These are phyloP conservation scores for Sitta carolinensis DNA, from an alignment of 2,797 vertebrate genomes.

Conservation along the genomic window DNA sequence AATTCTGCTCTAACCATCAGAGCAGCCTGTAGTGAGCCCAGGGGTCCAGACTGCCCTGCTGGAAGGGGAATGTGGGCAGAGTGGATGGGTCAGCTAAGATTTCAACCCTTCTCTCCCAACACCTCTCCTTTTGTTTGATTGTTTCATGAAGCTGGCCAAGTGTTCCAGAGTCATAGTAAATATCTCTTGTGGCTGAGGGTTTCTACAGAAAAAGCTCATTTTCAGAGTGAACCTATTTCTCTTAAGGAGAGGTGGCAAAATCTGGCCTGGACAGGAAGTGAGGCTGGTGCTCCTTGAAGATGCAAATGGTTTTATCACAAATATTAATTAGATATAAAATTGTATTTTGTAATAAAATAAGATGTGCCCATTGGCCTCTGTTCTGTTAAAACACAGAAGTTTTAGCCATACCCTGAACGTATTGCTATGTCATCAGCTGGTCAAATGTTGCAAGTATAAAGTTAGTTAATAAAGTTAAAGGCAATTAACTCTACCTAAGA, in stretches of 20 bases:
- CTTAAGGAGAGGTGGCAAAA: not conserved
- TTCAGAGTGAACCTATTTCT: not conserved
- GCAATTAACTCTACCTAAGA: not conserved
- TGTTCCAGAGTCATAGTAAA: not conserved
- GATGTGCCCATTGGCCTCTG: not conserved
- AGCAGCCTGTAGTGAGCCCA: not conserved
- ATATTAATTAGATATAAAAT: not conserved
- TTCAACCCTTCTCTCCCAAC: not conserved
- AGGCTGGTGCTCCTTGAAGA: not conserved
- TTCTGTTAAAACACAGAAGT: not conserved
- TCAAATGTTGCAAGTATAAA: not conserved
- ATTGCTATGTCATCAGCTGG: not conserved
- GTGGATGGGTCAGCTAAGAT: accelerated
- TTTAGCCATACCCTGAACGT: not conserved
- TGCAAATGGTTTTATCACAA: not conserved
- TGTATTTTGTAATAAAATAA: not conserved
- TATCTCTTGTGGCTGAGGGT: not conserved
- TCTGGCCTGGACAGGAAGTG: not conserved
- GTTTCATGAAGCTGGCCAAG: not conserved
- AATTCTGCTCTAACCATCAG: not conserved
- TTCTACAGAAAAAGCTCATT: not conserved
- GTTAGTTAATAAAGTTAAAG: not conserved
- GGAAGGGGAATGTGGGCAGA: not conserved
- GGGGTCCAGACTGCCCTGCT: accelerated
- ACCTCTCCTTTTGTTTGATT: not conserved